These are phyloP conservation scores for Siniperca scherzeri DNA, from an alignment of 2,797 vertebrate species.

Conservation along the genomic window DNA sequence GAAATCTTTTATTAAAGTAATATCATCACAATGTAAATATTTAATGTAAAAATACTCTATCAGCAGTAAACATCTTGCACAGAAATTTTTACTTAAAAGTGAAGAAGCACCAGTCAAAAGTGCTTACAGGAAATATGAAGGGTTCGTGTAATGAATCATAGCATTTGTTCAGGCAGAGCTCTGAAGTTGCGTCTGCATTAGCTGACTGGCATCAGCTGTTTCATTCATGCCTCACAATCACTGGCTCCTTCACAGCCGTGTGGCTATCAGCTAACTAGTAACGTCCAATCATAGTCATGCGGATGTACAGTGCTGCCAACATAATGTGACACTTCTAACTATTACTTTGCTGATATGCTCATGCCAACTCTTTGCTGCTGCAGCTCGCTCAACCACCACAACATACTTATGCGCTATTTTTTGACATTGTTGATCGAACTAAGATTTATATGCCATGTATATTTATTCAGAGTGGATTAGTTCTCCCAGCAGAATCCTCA, in stretches of 20 bases:
- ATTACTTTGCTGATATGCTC: neutral
- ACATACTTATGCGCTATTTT: neutral
- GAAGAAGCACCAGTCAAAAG: neutral
- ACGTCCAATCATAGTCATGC: neutral
- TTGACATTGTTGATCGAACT: neutral
- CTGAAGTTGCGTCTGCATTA: neutral
- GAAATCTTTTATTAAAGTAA: constrained; percentile 18
- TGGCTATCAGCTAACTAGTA: neutral
- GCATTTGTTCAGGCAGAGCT: neutral
- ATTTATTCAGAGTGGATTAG: neutral
- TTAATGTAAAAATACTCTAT: constrained; percentile 37
- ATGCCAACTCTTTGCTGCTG: neutral
- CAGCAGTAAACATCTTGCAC: constrained; percentile 12
- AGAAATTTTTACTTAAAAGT: neutral
- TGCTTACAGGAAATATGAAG: constrained; percentile 11
- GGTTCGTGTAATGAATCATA: neutral
- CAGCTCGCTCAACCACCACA: neutral
- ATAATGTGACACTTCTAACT: neutral
- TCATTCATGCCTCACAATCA: neutral
- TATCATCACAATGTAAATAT: constrained; percentile 40
- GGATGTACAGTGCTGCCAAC: neutral
- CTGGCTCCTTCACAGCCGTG: neutral
- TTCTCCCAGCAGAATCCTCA: neutral
- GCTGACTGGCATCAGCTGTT: neutral
- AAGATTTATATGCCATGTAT: neutral